Conservation (phyloP, 2,797 vertebrate species). For the Melanotaenia trifasciata region DNA sequence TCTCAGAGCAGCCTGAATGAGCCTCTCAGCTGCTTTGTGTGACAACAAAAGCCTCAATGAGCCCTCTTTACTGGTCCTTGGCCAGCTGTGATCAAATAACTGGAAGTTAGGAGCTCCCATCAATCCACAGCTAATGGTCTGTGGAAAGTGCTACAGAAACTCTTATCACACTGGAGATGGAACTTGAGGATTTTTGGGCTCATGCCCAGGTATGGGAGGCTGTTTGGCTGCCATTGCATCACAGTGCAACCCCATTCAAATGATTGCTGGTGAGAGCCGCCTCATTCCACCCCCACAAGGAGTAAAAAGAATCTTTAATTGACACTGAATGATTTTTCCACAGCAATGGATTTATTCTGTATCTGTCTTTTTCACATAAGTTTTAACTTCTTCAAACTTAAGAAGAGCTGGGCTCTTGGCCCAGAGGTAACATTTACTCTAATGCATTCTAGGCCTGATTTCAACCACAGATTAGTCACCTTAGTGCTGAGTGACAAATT, state of each 20-base stretch:
- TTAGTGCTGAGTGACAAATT: conserved; percentile 1
- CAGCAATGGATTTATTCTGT: conserved; percentile 11
- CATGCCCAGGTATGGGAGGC: conserved; percentile 32
- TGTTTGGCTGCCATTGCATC: conserved; percentile 54
- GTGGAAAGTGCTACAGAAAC: conserved; percentile 43
- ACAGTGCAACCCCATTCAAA: conserved; percentile 21
- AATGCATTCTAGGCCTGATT: conserved; percentile 34
- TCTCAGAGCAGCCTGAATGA: background rate
- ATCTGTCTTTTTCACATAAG: conserved; percentile 39
- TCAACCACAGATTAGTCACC: conserved; percentile 45
- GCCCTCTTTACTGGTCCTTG: conserved; percentile 41
- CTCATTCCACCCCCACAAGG: conserved; percentile 30
- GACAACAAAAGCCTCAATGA: conserved; percentile 25
- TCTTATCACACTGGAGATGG: conserved; percentile 43
- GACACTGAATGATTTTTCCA: conserved; percentile 31
- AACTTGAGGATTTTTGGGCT: conserved; percentile 46
- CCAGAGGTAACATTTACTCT: conserved; percentile 42
- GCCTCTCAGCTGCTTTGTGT: conserved; percentile 24
- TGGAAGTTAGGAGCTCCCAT: conserved; percentile 45
- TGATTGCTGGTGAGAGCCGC: conserved; percentile 7
- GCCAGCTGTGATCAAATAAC: conserved; percentile 57
- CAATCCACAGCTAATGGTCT: conserved; percentile 60
- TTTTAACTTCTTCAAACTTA: conserved; percentile 45
- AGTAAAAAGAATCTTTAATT: conserved; percentile 7
- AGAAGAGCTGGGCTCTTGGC: conserved; percentile 32